A percentile compares a stretch with the other conserved stretches of the same genome.
These are phyloP conservation scores for Anseranas semipalmata DNA, from an alignment of 2,113 vertebrate genomes.

Conservation along the genomic window DNA sequence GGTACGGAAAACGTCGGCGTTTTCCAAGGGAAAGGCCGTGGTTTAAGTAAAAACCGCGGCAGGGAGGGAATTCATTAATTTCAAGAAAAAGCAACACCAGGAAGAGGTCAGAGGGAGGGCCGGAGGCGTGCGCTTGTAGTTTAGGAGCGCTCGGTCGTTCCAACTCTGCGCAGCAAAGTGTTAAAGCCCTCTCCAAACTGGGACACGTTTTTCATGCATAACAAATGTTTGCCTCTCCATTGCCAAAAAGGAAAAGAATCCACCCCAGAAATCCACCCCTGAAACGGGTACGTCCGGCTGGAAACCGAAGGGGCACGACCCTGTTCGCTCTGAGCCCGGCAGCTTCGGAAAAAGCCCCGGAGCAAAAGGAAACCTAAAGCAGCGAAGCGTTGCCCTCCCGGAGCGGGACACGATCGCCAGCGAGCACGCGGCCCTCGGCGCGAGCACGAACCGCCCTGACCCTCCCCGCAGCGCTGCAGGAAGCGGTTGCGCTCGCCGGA, in stretches of 20 bases:
- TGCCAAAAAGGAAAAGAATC: not conserved
- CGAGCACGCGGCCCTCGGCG: fast-evolving
- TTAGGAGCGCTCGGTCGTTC: not conserved
- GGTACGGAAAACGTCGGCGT: fast-evolving
- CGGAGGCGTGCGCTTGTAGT: fast-evolving
- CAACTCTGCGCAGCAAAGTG: not conserved
- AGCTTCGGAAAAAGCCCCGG: not conserved
- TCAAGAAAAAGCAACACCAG: not conserved
- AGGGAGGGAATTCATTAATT: not conserved
- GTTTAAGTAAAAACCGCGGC: not conserved
- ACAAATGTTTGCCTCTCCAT: not conserved
- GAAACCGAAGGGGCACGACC: fast-evolving
- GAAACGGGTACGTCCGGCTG: not conserved
- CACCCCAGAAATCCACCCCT: not conserved
- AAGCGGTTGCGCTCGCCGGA: fast-evolving
- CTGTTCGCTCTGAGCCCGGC: fast-evolving
- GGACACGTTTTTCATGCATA: not conserved
- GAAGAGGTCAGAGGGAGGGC: not conserved
- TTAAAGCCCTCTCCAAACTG: not conserved
- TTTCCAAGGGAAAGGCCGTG: too few species aligned
- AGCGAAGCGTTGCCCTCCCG: not conserved
- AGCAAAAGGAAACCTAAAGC: not conserved
- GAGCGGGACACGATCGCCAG: too few species aligned
- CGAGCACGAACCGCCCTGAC: fast-evolving
- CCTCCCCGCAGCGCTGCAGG: not conserved